Conservation (phyloP, 2,888 invertebrate species). For the Agrilus cyanescens region DNA sequence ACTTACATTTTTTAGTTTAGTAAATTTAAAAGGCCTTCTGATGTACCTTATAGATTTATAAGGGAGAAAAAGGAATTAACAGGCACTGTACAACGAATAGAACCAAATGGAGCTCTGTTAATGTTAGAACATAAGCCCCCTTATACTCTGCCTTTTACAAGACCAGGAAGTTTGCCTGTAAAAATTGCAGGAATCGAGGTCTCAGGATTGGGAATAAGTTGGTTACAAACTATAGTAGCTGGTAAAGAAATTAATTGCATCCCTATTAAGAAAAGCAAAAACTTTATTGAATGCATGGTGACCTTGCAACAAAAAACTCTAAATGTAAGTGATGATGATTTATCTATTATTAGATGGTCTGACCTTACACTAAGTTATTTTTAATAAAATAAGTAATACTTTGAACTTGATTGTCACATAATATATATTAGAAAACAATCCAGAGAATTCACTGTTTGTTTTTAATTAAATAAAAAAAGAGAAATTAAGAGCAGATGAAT, state of each 20-base stretch:
- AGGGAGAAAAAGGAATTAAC: slow-evolving; percentile 28
- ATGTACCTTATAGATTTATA: slow-evolving; percentile 34
- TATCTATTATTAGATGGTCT: too few species aligned
- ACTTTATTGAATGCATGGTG: slow-evolving; percentile 38
- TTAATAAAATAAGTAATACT: too few species aligned
- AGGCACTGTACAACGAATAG: slow-evolving; percentile 33
- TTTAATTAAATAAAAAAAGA: too few species aligned
- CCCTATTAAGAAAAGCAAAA: slow-evolving; percentile 31
- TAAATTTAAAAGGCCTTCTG: slow-evolving; percentile 31
- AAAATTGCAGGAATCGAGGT: slow-evolving; percentile 41
- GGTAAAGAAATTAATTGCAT: slow-evolving; percentile 34
- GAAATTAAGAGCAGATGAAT: neutral
- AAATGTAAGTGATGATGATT: slow-evolving; percentile 19
- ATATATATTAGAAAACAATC: slow-evolving; percentile 3
- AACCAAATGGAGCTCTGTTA: slow-evolving; percentile 31
- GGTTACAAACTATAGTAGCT: slow-evolving; percentile 35
- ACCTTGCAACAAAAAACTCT: slow-evolving; percentile 25
- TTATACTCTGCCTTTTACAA: slow-evolving; percentile 23
- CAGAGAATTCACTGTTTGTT: slow-evolving; percentile 7
- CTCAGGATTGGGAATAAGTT: slow-evolving; percentile 36
- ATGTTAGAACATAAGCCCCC: slow-evolving; percentile 36
- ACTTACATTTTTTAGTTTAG: slow-evolving; percentile 27
- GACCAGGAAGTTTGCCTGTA: slow-evolving; percentile 35
- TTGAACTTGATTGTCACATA: neutral
- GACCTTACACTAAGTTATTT: too few species aligned